Conservation (phyloP, 1,140 invertebrate species). For the Scaptomyza montana region DNA sequence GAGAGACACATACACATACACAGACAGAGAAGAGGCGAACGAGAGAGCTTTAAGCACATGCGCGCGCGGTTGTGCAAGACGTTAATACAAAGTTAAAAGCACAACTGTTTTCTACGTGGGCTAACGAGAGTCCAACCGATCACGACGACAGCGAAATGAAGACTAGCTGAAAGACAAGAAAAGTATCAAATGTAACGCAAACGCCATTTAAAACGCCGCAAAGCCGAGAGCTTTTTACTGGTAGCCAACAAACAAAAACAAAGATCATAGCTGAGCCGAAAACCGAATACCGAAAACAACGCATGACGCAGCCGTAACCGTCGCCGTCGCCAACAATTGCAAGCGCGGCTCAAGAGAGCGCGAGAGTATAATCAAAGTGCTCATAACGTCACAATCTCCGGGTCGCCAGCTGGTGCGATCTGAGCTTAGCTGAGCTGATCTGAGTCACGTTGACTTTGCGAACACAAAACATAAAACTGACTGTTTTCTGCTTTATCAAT, state of each 20-base stretch:
- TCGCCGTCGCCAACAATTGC: constrained; percentile 22
- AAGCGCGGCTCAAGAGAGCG: constrained; percentile 20
- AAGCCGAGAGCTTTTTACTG: constrained; percentile 50
- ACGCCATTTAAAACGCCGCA: constrained; percentile 51
- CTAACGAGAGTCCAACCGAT: constrained; percentile 55
- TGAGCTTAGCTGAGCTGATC: constrained; percentile 17
- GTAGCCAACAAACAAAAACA: constrained; percentile 27
- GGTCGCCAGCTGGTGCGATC: not conserved
- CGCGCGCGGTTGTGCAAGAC: constrained; percentile 50
- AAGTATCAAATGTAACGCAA: constrained; percentile 39
- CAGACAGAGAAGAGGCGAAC: constrained; percentile 6
- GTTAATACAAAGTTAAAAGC: constrained; percentile 30
- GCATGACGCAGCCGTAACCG: constrained; percentile 11
- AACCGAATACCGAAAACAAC: constrained; percentile 12
- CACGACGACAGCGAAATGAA: constrained; percentile 64
- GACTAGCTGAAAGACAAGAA: constrained; percentile 47
- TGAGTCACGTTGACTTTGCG: constrained; percentile 56
- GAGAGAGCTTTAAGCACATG: constrained; percentile 59
- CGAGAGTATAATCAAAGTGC: not conserved
- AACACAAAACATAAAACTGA: not conserved
- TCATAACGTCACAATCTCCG: constrained; percentile 25
- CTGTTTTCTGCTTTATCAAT: not conserved
- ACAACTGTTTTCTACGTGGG: constrained; percentile 11
- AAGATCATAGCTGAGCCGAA: constrained; percentile 32
- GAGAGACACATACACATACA: constrained; percentile 4